A percentile compares a stretch with the other conserved stretches of the same genome.
These are phyloP conservation scores for Ctena decussata DNA, from an alignment of 2,888 invertebrate genomes.

Conservation along the genomic window DNA sequence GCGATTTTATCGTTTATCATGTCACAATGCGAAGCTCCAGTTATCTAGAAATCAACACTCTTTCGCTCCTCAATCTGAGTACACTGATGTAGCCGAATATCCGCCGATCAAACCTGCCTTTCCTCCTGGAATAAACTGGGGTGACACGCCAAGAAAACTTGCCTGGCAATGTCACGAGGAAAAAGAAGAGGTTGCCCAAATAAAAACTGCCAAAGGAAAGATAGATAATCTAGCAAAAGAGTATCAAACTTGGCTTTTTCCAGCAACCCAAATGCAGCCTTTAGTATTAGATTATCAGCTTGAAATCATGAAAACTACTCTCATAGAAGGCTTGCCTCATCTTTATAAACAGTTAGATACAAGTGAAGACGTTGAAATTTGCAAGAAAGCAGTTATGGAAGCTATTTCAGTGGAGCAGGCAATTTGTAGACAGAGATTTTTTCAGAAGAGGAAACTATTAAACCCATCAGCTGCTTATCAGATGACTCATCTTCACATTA, in stretches of 20 bases:
- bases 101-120: conserved; percentile 82
- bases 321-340: conserved; percentile 90
- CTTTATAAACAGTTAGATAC: conserved; percentile 88
- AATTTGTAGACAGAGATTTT: not conserved
- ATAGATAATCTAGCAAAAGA: conserved; percentile 68
- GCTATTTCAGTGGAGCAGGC: not conserved
- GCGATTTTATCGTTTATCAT: not conserved
- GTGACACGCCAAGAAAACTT: conserved; percentile 68
- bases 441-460: not conserved
- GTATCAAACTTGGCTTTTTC: conserved; percentile 49
- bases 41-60: not conserved
- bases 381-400: not conserved
- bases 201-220: conserved; percentile 69
- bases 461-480: conserved; percentile 4
- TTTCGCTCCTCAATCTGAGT: not conserved
- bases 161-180: conserved; percentile 81
- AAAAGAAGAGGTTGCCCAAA: conserved; percentile 59
- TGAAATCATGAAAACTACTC: not conserved
- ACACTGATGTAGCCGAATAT: conserved; percentile 71
- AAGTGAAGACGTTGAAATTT: not conserved
- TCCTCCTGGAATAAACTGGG: conserved; percentile 81
- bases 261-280: not conserved
- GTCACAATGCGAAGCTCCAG: not conserved
- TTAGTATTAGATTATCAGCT: not conserved
- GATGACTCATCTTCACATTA: conserved; percentile 4